Conservation (phyloP, 2,888 invertebrate genomes). For the Nomada goodeniana region DNA sequence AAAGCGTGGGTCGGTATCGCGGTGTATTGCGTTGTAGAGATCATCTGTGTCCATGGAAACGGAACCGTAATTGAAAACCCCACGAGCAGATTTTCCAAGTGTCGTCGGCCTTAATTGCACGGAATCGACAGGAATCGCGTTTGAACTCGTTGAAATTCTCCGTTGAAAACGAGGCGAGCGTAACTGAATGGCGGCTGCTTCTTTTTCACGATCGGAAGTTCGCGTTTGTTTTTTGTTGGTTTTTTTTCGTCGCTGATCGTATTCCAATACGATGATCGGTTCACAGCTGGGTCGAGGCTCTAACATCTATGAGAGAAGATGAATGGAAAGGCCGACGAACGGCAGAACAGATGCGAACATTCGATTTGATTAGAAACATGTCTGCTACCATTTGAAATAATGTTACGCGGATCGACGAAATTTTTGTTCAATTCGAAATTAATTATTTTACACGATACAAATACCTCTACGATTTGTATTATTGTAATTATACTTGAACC, state of each 20-base stretch:
- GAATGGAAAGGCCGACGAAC: too few species aligned
- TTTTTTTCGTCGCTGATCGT: slow-evolving; percentile 6
- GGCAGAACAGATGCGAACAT: too few species aligned
- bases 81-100: slow-evolving; percentile 45
- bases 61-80: slow-evolving; percentile 53
- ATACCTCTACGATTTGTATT: too few species aligned
- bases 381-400: too few species aligned
- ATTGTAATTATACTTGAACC: too few species aligned
- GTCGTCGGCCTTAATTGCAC: slow-evolving; percentile 55
- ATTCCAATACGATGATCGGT: slow-evolving; percentile 13
- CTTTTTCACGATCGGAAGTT: slow-evolving; percentile 22
- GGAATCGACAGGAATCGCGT: slow-evolving; percentile 49
- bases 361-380: too few species aligned
- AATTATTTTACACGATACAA: too few species aligned
- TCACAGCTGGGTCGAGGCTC: not conserved
- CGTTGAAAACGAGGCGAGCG: slow-evolving; percentile 37
- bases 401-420: too few species aligned
- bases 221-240: too few species aligned
- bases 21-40: slow-evolving; percentile 42
- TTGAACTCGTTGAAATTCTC: slow-evolving; percentile 37
- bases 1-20: slow-evolving; percentile 40
- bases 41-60: slow-evolving; percentile 2
- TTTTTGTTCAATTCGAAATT: too few species aligned
- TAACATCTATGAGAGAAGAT: not conserved
- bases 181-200: slow-evolving; percentile 7